These are phyloP conservation scores for Oreotrochilus melanogaster DNA, from an alignment of 2,113 vertebrate species.

Conservation along the genomic window DNA sequence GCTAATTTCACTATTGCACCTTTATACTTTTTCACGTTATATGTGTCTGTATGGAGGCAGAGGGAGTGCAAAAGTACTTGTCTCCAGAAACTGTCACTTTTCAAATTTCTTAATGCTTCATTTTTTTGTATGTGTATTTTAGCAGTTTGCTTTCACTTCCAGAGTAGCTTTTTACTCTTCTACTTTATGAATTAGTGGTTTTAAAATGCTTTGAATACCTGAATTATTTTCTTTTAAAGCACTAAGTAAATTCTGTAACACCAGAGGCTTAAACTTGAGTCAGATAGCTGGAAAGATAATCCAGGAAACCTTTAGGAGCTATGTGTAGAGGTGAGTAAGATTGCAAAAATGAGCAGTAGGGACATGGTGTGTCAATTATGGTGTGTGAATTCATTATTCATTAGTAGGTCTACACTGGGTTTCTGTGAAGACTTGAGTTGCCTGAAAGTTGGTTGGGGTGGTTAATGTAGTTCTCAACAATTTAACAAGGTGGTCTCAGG, in stretches of 20 bases:
- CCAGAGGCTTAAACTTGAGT: background rate
- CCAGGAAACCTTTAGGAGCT: background rate
- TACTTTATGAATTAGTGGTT: background rate
- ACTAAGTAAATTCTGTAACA: rapidly evolving
- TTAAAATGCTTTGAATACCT: background rate
- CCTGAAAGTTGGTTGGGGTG: background rate
- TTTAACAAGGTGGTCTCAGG: background rate
- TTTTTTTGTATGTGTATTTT: background rate
- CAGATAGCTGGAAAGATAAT: background rate
- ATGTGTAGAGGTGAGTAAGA: background rate
- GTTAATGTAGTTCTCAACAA: background rate
- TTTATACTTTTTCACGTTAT: background rate
- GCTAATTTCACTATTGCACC: background rate
- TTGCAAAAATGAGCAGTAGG: background rate
- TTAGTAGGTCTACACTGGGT: background rate
- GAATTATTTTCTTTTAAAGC: background rate
- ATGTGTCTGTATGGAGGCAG: background rate
- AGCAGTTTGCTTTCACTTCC: background rate
- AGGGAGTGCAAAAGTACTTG: background rate
- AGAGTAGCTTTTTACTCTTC: background rate
- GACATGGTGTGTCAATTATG: background rate
- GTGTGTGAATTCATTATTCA: background rate
- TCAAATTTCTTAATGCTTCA: background rate
- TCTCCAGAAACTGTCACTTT: background rate
- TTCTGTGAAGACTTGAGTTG: background rate